Evolutionary conservation across 2,113 vertebrate genomes (phyloP).

Genomic region (Pelecanoides urinatrix): DNA sequence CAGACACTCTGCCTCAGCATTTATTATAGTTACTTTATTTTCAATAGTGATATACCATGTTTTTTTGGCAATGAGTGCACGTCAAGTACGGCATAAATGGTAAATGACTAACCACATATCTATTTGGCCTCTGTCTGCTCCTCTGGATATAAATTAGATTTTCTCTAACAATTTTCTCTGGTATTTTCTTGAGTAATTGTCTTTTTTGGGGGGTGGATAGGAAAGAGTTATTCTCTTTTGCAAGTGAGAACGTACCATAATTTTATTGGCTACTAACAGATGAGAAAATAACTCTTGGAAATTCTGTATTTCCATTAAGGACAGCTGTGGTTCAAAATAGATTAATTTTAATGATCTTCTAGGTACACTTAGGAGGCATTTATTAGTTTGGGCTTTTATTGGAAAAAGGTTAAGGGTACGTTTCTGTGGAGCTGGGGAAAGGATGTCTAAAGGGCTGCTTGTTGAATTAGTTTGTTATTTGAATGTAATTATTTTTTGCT

Average conservation of each 20-base stretch:
- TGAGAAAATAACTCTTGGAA: constrained; percentile 1
- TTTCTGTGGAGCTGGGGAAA: not conserved
- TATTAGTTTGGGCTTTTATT: not conserved
- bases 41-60: not conserved
- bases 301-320: not conserved
- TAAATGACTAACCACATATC: not conserved
- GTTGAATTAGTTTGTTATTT: constrained; percentile 3
- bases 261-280: not conserved
- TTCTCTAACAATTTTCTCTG: not conserved
- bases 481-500: constrained; percentile 45
- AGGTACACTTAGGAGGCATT: not conserved
- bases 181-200: constrained; percentile 11
- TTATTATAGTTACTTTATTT: not conserved
- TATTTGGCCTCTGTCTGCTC: not conserved
- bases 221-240: not conserved
- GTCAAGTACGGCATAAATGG: not conserved
- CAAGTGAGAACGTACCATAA: not conserved
- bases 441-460: not conserved
- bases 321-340: not conserved
- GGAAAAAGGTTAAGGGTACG: not conserved
- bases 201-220: not conserved
- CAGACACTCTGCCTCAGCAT: not conserved
- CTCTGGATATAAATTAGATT: constrained; percentile 20
- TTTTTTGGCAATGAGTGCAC: not conserved
- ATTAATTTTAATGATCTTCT: constrained; percentile 25